These are phyloP conservation scores for Xylota sylvarum DNA, from an alignment of 2,888 invertebrate genomes.

Conservation along the genomic window DNA sequence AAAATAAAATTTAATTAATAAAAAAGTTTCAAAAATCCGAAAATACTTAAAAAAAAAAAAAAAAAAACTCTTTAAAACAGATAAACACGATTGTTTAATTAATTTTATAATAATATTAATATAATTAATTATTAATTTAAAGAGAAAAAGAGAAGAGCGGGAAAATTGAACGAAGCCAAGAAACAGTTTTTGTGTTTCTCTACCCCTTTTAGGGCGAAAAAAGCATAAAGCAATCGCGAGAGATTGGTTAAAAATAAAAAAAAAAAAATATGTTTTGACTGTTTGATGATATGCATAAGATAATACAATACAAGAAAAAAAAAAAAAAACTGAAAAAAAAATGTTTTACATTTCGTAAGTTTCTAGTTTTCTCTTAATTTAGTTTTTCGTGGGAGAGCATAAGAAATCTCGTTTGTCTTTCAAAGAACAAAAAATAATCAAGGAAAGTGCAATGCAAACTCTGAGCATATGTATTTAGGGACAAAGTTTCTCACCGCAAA, in stretches of 20 bases:
- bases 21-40: slow-evolving; percentile 66
- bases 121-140: slow-evolving; percentile 75
- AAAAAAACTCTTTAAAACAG: slow-evolving; percentile 68
- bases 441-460: neutral
- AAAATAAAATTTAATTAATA: slow-evolving; percentile 62
- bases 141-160: slow-evolving; percentile 77
- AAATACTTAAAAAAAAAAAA: slow-evolving; percentile 70
- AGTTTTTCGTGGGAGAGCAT: slow-evolving; percentile 9
- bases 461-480: neutral
- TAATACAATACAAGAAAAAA: slow-evolving; percentile 24
- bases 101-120: slow-evolving; percentile 76
- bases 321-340: slow-evolving; percentile 17
- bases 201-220: slow-evolving; percentile 20
- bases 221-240: slow-evolving; percentile 8
- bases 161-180: slow-evolving; percentile 66
- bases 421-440: neutral
- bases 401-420: neutral
- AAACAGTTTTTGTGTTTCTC: slow-evolving; percentile 51
- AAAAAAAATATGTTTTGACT: slow-evolving; percentile 47
- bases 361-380: slow-evolving; percentile 40
- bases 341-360: slow-evolving; percentile 40
- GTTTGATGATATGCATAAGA: slow-evolving; percentile 43
- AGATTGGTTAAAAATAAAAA: slow-evolving; percentile 28
- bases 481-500: neutral
- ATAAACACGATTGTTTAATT: slow-evolving; percentile 76